phyloP scores from a whole-genome alignment of 2,113 vertebrate species.

The Ascaphus truei region DNA sequence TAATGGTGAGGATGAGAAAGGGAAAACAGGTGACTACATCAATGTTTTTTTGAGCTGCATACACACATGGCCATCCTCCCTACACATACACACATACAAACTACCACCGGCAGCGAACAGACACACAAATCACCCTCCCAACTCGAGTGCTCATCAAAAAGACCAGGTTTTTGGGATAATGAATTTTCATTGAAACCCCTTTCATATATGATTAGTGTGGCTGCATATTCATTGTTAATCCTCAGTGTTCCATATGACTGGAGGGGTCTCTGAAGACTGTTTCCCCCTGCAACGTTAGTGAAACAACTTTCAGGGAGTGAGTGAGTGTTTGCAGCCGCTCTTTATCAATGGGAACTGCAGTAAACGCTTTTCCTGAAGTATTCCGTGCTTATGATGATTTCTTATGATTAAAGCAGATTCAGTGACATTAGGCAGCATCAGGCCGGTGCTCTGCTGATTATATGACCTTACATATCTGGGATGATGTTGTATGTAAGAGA shows the following conservation, averaged over 20 bases:
- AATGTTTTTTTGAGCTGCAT: too few species aligned
- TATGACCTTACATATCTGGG: background rate
- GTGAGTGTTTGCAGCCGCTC: background rate
- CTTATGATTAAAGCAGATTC: background rate
- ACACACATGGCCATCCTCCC: background rate
- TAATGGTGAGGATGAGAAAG: too few species aligned
- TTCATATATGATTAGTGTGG: background rate
- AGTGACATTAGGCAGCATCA: background rate
- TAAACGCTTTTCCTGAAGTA: background rate
- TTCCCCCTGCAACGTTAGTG: background rate
- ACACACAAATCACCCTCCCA: constrained; percentile 1
- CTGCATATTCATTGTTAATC: constrained; percentile 6
- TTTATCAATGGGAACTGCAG: background rate
- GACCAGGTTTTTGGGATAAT: constrained; percentile 11
- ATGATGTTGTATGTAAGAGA: background rate
- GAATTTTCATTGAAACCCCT: background rate
- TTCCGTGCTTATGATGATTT: background rate
- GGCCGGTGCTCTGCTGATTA: background rate
- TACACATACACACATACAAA: background rate
- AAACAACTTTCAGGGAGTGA: background rate
- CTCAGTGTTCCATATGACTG: background rate
- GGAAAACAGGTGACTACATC: too few species aligned
- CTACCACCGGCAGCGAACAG: background rate
- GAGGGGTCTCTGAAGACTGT: background rate
- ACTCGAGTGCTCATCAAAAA: constrained; percentile 9